These are phyloP conservation scores for Falco cherrug DNA, from an alignment of 2,797 vertebrate species.

Conservation along the genomic window DNA sequence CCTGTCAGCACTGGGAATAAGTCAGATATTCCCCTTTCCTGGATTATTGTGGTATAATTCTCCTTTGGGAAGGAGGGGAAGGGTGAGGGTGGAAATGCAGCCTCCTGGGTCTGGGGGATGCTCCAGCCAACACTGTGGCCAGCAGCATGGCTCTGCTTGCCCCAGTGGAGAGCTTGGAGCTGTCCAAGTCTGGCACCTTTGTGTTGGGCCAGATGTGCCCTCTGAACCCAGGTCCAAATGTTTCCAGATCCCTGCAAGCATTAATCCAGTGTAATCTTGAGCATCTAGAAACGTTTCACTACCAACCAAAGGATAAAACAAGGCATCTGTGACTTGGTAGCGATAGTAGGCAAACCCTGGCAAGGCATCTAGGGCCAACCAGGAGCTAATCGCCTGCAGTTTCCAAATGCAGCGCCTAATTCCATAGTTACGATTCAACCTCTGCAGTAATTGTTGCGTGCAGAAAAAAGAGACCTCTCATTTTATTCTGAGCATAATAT, in stretches of 20 bases:
- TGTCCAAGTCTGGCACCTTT: neutral
- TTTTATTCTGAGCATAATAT: neutral
- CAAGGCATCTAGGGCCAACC: neutral
- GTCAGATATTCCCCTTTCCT: neutral
- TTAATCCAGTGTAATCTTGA: neutral
- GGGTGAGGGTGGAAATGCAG: neutral
- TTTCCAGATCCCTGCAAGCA: neutral
- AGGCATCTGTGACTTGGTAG: neutral
- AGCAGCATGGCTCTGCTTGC: neutral
- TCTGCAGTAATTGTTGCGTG: neutral
- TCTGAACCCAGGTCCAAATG: neutral
- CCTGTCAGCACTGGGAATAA: neutral
- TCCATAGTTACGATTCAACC: neutral
- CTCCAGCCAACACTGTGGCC: neutral
- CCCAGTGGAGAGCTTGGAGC: neutral
- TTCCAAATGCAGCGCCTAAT: constrained; percentile 28
- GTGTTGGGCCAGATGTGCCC: neutral
- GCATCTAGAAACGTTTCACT: neutral
- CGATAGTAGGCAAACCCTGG: neutral
- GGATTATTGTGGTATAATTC: neutral
- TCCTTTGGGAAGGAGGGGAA: neutral
- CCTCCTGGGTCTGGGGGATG: neutral
- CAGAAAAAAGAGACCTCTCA: neutral
- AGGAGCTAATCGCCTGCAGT: neutral
- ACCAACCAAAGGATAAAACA: neutral